Percentiles rank a stretch among this genome's conserved stretches.
Evolutionary conservation across 1,140 invertebrate species (phyloP).

Genomic region (Cheumatopsyche charites): DNA sequence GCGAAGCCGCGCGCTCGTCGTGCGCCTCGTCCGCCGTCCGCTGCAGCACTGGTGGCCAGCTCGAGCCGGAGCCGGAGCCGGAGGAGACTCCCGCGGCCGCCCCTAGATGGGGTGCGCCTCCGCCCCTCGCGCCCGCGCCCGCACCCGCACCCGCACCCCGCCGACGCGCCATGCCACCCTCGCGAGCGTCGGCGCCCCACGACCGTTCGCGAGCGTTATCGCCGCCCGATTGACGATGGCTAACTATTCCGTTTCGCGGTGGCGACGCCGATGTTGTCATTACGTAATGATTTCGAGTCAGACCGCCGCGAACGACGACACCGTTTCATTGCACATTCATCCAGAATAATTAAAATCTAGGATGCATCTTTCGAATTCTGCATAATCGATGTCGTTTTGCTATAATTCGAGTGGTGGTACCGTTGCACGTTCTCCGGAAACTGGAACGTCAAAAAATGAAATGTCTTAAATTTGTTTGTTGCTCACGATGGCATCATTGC

Average conservation of each 20-base stretch:
- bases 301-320: too few relatives aligned
- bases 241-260: neutral
- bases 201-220: neutral
- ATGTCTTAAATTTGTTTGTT: too few relatives aligned
- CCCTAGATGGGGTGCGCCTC: slow-evolving; percentile 30
- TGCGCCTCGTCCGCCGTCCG: slow-evolving; percentile 23
- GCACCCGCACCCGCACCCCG: neutral
- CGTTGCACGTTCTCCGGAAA: too few relatives aligned
- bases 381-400: too few relatives aligned
- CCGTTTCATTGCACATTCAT: too few relatives aligned
- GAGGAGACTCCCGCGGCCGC: slow-evolving; percentile 26
- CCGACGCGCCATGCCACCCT: neutral
- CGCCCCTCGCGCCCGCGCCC: neutral
- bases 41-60: slow-evolving; percentile 31
- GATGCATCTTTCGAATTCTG: too few relatives aligned
- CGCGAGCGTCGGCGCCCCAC: neutral
- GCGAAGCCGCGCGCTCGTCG: neutral
- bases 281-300: too few relatives aligned
- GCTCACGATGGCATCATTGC: too few relatives aligned
- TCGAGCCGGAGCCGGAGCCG: slow-evolving; percentile 3
- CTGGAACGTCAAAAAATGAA: too few relatives aligned
- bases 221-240: neutral
- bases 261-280: too few relatives aligned
- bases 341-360: too few relatives aligned
- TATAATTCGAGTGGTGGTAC: too few relatives aligned